Percentiles rank a stretch among this genome's conserved stretches.
Conservation (phyloP, 2,113 vertebrate species). For the Caloenas nicobarica region DNA sequence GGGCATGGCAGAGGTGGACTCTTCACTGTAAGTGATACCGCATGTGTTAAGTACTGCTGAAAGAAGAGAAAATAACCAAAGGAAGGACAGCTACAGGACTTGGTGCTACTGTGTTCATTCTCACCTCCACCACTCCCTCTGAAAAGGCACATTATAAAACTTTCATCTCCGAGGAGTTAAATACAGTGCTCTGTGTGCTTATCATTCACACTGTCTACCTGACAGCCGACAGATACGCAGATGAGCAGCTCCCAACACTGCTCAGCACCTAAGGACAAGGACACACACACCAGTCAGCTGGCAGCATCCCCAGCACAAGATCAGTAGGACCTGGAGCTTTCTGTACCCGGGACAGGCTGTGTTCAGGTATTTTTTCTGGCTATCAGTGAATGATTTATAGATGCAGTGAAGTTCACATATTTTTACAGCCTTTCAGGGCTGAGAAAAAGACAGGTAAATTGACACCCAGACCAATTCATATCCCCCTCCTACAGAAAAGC, state of each 20-base stretch:
- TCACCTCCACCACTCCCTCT: background rate
- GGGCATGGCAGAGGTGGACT: background rate
- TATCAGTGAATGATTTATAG: background rate
- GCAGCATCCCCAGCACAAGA: rapidly evolving
- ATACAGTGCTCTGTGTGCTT: background rate
- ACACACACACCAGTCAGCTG: background rate
- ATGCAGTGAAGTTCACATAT: background rate
- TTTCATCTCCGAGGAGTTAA: background rate
- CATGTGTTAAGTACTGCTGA: background rate
- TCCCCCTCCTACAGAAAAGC: background rate
- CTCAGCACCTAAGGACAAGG: background rate
- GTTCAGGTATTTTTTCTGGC: background rate
- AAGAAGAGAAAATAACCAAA: background rate
- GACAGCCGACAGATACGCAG: background rate
- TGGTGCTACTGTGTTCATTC: background rate
- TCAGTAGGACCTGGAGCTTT: background rate
- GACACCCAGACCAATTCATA: background rate
- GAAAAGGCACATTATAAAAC: background rate
- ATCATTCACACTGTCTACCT: background rate
- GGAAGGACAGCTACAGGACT: background rate
- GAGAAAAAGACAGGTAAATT: background rate
- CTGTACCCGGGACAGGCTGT: background rate
- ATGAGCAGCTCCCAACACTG: background rate
- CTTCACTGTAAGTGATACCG: rapidly evolving
- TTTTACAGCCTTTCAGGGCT: background rate